phyloP scores from a whole-genome alignment of 2,113 vertebrate genomes.

The Hirundichthys speculiger region DNA sequence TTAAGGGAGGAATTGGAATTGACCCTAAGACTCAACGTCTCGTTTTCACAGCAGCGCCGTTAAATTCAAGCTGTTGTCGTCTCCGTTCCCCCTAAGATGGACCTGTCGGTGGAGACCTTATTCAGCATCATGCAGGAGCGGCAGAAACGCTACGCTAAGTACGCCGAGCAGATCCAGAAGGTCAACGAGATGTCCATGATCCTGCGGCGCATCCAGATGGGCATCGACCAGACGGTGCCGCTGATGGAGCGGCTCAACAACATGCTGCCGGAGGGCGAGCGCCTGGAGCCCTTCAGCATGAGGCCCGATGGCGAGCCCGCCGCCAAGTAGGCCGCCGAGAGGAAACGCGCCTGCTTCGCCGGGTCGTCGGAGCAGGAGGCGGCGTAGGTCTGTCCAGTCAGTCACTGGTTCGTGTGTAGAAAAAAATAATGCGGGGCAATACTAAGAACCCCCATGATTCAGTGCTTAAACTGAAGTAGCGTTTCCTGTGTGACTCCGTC shows the following conservation, averaged over 20 bases:
- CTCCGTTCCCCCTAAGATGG: conserved; percentile 84
- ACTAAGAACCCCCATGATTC: too few relatives aligned
- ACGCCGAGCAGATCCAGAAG: conserved; percentile 98
- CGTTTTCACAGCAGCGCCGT: conserved; percentile 2
- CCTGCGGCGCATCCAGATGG: conserved; percentile 97
- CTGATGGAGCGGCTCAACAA: conserved; percentile 96
- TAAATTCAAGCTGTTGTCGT: neutral
- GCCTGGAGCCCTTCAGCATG: conserved; percentile 96
- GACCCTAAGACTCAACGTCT: too few relatives aligned
- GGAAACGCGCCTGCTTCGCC: neutral
- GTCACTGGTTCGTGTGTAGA: too few relatives aligned
- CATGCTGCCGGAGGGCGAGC: conserved; percentile 91
- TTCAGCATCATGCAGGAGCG: conserved; percentile 98
- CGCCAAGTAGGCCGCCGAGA: conserved; percentile 57
- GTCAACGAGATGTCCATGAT: conserved; percentile 99
- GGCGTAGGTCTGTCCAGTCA: too few relatives aligned
- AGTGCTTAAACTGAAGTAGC: too few relatives aligned
- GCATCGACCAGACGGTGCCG: conserved; percentile 94
- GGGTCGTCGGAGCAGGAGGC: neutral
- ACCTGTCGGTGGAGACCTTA: conserved; percentile 91
- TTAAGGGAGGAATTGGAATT: too few relatives aligned
- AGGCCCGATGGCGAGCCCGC: conserved; percentile 82
- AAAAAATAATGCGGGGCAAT: too few relatives aligned
- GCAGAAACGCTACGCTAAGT: conserved; percentile 97
- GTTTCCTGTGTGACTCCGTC: too few relatives aligned